Evolutionary conservation across 23 tunicate species (phyloP).

Genomic region (Phallusia fumigata): DNA sequence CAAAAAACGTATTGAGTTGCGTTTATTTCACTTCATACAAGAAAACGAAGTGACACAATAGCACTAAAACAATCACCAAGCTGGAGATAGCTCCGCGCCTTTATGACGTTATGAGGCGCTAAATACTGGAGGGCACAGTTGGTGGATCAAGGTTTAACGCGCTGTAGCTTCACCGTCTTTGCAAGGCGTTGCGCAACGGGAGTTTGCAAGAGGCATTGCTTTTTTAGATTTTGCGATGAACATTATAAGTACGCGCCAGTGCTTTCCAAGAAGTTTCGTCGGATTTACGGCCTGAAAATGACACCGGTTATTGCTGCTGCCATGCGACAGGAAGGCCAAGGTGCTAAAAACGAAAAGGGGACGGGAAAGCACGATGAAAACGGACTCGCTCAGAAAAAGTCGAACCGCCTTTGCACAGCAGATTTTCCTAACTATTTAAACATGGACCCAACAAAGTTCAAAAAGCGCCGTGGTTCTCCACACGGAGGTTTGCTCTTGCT

Average conservation of each 20-base stretch:
- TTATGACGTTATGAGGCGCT: too few relatives aligned
- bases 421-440: slow-evolving; percentile 50
- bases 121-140: too few relatives aligned
- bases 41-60: too few relatives aligned
- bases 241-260: slow-evolving; percentile 52
- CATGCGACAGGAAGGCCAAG: slow-evolving; percentile 8
- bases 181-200: too few relatives aligned
- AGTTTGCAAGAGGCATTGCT: too few relatives aligned
- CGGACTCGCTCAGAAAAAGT: neutral
- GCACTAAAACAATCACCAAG: too few relatives aligned
- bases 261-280: slow-evolving; percentile 42
- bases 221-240: slow-evolving; percentile 56
- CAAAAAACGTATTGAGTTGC: too few relatives aligned
- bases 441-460: slow-evolving; percentile 46
- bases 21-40: too few relatives aligned
- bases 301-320: slow-evolving; percentile 60
- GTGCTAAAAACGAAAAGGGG: slow-evolving; percentile 1
- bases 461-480: slow-evolving; percentile 42
- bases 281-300: slow-evolving; percentile 58
- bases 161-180: too few relatives aligned
- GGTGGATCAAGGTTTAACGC: too few relatives aligned
- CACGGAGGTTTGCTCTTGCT: slow-evolving; percentile 50
- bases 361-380: neutral
- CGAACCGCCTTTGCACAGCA: slow-evolving; percentile 31
- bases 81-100: too few relatives aligned